Conservation (phyloP, 2,797 vertebrate genomes). For the Vultur gryphus region DNA sequence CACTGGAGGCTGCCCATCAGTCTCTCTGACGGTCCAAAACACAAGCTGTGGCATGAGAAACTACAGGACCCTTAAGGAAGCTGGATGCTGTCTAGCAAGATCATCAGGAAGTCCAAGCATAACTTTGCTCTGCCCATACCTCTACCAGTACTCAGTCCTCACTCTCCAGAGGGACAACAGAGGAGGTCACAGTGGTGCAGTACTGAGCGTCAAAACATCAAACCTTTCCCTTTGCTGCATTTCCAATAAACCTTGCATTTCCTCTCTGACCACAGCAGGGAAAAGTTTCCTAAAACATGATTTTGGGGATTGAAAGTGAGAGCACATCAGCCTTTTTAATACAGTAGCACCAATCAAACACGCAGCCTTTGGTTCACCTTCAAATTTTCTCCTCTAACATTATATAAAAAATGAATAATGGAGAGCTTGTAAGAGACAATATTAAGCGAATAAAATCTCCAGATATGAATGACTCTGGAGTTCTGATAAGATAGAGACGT, state of each 20-base stretch:
- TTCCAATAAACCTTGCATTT: neutral
- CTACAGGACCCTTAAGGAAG: neutral
- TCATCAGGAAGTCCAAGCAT: neutral
- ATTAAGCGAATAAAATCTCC: slow-evolving; percentile 23
- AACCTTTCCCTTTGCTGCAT: neutral
- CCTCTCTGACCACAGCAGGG: neutral
- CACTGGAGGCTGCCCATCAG: neutral
- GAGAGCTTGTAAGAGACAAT: neutral
- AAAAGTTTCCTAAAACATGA: neutral
- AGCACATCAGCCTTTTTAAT: neutral
- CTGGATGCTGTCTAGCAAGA: neutral
- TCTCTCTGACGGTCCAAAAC: neutral
- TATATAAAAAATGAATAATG: slow-evolving; percentile 12
- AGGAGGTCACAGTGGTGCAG: neutral
- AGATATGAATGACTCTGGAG: neutral
- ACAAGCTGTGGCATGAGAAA: neutral
- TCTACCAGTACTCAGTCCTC: neutral
- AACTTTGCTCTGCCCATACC: neutral
- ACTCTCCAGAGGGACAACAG: neutral
- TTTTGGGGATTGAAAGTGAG: slow-evolving; percentile 38
- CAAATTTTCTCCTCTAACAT: slow-evolving; percentile 9
- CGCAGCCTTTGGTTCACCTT: slow-evolving; percentile 27
- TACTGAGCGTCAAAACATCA: neutral
- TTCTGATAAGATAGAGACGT: neutral
- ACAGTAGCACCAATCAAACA: slow-evolving; percentile 1